A percentile compares a stretch with the other conserved stretches of the same genome.
Conservation (phyloP, 2,888 invertebrate species). For the Heteropelma amictum region DNA sequence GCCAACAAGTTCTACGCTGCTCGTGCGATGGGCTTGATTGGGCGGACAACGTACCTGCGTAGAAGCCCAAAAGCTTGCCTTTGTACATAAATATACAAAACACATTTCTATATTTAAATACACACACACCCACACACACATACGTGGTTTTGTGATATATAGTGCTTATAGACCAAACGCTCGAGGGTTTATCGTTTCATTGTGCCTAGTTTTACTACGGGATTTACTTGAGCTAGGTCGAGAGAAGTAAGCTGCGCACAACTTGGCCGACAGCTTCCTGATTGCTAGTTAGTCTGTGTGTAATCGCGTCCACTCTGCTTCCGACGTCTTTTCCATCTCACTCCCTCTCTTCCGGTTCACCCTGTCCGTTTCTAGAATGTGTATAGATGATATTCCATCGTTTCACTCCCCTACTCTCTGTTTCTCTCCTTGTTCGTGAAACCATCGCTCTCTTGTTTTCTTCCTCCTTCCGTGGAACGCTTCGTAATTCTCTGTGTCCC, state of each 20-base stretch:
- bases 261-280: slow-evolving; percentile 72
- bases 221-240: slow-evolving; percentile 58
- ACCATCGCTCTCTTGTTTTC: slow-evolving; percentile 2
- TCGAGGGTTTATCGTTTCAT: slow-evolving; percentile 59
- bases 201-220: slow-evolving; percentile 56
- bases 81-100: too few species aligned
- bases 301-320: slow-evolving; percentile 67
- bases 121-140: slow-evolving; percentile 11
- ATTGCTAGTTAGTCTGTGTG: slow-evolving; percentile 71
- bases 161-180: slow-evolving; percentile 48
- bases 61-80: too few species aligned
- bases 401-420: slow-evolving; percentile 25
- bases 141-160: not conserved
- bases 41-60: slow-evolving; percentile 14
- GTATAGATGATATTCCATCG: not conserved
- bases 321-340: slow-evolving; percentile 57
- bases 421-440: slow-evolving; percentile 8
- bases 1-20: slow-evolving; percentile 31
- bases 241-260: slow-evolving; percentile 67
- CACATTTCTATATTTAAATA: too few species aligned
- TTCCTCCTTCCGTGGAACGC: slow-evolving; percentile 20
- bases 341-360: slow-evolving; percentile 35
- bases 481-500: not conserved
- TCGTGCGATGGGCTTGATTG: not conserved
- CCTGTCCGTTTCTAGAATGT: slow-evolving; percentile 7